A percentile compares a stretch with the other conserved stretches of the same genome.
These are phyloP conservation scores for Phortica magna DNA, from an alignment of 2,888 invertebrate genomes.

Conservation along the genomic window DNA sequence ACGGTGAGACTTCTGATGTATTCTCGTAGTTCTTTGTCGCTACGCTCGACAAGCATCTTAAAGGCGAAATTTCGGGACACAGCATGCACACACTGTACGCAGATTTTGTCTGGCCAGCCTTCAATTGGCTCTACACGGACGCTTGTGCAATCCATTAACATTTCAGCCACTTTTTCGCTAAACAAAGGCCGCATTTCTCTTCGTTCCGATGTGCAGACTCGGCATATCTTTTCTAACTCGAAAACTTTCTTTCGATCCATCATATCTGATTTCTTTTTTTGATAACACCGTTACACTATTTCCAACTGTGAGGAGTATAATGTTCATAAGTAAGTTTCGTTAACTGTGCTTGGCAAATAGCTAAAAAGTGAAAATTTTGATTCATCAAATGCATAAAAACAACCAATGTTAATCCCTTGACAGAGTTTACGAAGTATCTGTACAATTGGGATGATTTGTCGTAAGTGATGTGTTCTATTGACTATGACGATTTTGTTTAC, in stretches of 20 bases:
- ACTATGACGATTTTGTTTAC: too few relatives aligned
- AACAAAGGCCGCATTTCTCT: slow-evolving; percentile 84
- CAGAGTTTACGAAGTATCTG: too few relatives aligned
- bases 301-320: not conserved
- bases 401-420: too few relatives aligned
- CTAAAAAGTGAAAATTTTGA: not conserved
- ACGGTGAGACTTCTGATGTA: slow-evolving; percentile 77
- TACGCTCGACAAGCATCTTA: slow-evolving; percentile 81
- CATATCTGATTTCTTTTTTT: slow-evolving; percentile 42
- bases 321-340: not conserved
- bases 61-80: slow-evolving; percentile 83
- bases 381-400: not conserved
- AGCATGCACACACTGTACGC: slow-evolving; percentile 83
- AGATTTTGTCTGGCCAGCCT: slow-evolving; percentile 82
- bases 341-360: not conserved
- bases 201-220: slow-evolving; percentile 82
- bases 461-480: too few relatives aligned
- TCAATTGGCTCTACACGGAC: slow-evolving; percentile 82
- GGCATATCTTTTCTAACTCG: slow-evolving; percentile 82
- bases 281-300: not conserved
- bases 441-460: too few relatives aligned
- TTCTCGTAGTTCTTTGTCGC: slow-evolving; percentile 80
- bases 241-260: slow-evolving; percentile 77
- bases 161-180: slow-evolving; percentile 82
- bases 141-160: slow-evolving; percentile 83